Percentiles rank a stretch among this genome's conserved stretches.
Conservation (phyloP, 2,888 invertebrate genomes). For the Sturmia bella region DNA sequence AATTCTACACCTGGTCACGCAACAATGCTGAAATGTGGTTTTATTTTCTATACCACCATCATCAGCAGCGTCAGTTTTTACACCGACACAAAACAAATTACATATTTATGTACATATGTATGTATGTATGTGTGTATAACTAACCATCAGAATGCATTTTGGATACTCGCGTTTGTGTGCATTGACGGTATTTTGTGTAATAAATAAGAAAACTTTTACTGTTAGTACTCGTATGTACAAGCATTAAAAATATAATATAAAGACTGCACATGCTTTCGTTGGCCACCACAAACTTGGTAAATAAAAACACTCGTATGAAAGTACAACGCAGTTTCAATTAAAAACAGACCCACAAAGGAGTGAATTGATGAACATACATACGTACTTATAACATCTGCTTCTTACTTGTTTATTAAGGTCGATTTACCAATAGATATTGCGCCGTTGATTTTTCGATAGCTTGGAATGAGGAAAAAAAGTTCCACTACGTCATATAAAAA, state of each 20-base stretch:
- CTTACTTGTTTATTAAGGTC: neutral
- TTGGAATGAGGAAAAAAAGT: no score
- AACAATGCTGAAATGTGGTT: slow-evolving; percentile 60
- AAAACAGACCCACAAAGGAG: slow-evolving; percentile 11
- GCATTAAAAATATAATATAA: neutral
- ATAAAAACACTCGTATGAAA: neutral
- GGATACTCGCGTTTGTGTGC: neutral
- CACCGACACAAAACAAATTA: neutral
- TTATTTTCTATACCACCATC: slow-evolving; percentile 53
- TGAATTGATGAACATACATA: neutral
- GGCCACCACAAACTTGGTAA: neutral
- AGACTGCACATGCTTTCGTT: slow-evolving; percentile 27
- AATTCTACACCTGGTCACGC: slow-evolving; percentile 64
- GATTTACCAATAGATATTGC: no score
- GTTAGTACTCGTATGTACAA: slow-evolving; percentile 6
- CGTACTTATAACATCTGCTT: neutral
- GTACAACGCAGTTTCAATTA: slow-evolving; percentile 12
- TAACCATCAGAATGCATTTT: slow-evolving; percentile 20
- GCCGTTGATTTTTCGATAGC: no score
- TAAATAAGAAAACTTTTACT: slow-evolving; percentile 58
- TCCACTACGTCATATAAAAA: no score
- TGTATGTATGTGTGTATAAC: no score
- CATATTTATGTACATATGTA: no score
- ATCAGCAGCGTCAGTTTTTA: slow-evolving; percentile 1
- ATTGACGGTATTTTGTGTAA: slow-evolving; percentile 23